Conservation (phyloP, 1,140 invertebrate species). For the Physella acuta region DNA sequence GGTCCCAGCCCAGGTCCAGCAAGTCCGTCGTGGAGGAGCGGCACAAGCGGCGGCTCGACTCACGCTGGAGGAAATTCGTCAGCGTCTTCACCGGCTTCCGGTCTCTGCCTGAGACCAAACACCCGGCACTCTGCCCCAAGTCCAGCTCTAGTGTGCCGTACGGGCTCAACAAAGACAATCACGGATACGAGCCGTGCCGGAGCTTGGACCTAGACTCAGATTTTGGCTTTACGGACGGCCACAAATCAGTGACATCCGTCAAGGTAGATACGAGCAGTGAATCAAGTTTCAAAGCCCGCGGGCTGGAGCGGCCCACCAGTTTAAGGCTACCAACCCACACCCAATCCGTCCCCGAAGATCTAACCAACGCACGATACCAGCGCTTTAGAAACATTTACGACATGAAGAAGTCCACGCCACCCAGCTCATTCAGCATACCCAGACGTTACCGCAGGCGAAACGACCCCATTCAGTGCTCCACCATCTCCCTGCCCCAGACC, state of each 20-base stretch:
- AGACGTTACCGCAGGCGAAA: neutral
- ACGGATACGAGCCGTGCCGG: no score
- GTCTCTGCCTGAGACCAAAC: constrained; percentile 15
- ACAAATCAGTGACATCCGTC: no score
- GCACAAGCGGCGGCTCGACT: neutral
- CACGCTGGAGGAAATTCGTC: constrained; percentile 10
- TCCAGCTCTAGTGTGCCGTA: constrained; percentile 1
- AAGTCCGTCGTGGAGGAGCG: neutral
- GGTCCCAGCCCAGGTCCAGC: neutral
- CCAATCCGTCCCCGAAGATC: neutral
- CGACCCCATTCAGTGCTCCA: neutral
- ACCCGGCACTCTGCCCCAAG: neutral
- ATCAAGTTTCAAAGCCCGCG: no score
- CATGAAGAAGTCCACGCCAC: neutral
- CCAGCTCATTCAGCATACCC: neutral
- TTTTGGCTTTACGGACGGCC: neutral
- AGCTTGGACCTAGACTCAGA: neutral
- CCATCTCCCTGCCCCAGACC: neutral
- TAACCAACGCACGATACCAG: neutral
- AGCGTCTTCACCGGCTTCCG: constrained; percentile 17
- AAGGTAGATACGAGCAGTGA: no score
- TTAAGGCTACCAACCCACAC: neutral
- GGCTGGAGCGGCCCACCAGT: no score
- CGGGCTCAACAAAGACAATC: no score
- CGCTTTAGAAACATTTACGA: neutral